Conservation (phyloP, 1,140 invertebrate genomes). For the Meloidogyne floridensis region DNA sequence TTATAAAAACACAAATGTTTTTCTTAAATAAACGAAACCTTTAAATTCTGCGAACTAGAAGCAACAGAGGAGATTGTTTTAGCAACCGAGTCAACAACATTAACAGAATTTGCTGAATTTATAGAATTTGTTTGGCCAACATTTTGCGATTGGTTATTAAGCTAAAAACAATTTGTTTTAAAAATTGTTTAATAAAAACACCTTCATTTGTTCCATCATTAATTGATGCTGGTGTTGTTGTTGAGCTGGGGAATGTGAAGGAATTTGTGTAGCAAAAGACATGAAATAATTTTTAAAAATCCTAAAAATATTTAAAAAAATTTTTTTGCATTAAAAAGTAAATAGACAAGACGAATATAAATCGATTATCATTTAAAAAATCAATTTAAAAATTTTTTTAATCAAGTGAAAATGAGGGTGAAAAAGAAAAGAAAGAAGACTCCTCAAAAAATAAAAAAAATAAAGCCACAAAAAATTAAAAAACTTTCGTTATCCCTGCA, state of each 20-base stretch:
- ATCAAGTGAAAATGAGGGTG: not conserved
- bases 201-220: constrained; percentile 2
- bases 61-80: not conserved
- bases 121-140: not conserved
- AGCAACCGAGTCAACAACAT: not conserved
- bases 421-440: not conserved
- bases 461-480: not conserved
- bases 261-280: not conserved
- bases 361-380: not conserved
- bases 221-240: not conserved
- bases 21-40: not conserved
- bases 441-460: not conserved
- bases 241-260: not conserved
- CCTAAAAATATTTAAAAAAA: not conserved
- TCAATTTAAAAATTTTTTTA: not conserved
- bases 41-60: not conserved
- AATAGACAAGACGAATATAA: not conserved
- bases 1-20: too few species aligned
- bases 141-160: not conserved
- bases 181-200: not conserved
- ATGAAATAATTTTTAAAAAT: not conserved
- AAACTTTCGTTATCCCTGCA: not conserved
- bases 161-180: not conserved
- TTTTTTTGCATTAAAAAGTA: not conserved
- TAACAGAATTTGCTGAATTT: not conserved